Conservation (phyloP, 1,140 invertebrate species). For the Chionoecetes opilio region DNA sequence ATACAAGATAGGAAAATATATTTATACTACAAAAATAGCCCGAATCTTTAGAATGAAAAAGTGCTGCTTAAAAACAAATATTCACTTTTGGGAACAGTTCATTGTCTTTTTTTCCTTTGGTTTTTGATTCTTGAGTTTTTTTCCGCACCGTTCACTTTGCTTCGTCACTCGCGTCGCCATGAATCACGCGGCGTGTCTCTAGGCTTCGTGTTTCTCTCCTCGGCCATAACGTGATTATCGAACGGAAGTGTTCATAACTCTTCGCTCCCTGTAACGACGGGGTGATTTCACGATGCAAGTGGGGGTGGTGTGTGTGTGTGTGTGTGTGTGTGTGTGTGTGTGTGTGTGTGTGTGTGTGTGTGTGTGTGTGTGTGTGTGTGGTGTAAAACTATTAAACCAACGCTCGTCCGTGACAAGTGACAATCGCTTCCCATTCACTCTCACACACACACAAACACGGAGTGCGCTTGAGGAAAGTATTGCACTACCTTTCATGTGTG, state of each 20-base stretch:
- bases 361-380: conserved; percentile 27
- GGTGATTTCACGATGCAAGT: not conserved
- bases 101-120: not conserved
- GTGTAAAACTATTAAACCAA: too few species aligned
- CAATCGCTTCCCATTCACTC: not conserved
- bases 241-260: not conserved
- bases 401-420: conserved; percentile 11
- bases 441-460: not conserved
- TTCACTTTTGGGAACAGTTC: not conserved
- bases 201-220: not conserved
- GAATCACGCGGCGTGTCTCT: not conserved
- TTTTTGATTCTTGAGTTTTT: not conserved
- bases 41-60: not conserved
- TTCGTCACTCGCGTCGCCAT: not conserved
- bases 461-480: too few species aligned
- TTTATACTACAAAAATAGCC: too few species aligned
- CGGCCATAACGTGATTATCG: not conserved
- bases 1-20: too few species aligned
- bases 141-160: not conserved
- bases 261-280: not conserved
- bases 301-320: not conserved
- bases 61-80: not conserved
- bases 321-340: conserved; percentile 27
- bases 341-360: conserved; percentile 27
- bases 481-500: too few species aligned